Percentiles rank a stretch among this genome's conserved stretches.
Evolutionary conservation across 2,797 vertebrate genomes (phyloP).

Genomic region (Atherinosoma microstoma): DNA sequence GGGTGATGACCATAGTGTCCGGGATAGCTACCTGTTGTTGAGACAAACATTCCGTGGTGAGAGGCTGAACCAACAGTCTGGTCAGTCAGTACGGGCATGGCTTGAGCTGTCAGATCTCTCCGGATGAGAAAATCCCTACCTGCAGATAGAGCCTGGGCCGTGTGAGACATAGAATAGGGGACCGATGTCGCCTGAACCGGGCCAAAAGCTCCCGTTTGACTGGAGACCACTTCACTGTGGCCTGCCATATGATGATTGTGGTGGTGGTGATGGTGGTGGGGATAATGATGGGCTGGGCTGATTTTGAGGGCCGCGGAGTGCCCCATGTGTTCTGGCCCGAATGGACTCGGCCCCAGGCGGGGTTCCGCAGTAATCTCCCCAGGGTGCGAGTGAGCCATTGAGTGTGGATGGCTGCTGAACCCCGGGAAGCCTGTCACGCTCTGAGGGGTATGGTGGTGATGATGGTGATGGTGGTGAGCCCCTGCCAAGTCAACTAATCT

Average conservation of each 20-base stretch:
- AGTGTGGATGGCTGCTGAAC: slow-evolving; percentile 90
- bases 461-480: slow-evolving; percentile 89
- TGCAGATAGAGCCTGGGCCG: slow-evolving; percentile 88
- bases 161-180: slow-evolving; percentile 88
- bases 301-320: slow-evolving; percentile 93
- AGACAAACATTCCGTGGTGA: slow-evolving; percentile 98
- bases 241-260: slow-evolving; percentile 93
- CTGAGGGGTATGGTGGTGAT: slow-evolving; percentile 91
- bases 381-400: slow-evolving; percentile 89
- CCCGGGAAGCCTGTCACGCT: slow-evolving; percentile 93
- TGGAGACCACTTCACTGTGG: slow-evolving; percentile 92
- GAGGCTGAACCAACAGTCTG: slow-evolving; percentile 88
- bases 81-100: slow-evolving; percentile 90
- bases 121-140: slow-evolving; percentile 91
- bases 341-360: slow-evolving; percentile 90
- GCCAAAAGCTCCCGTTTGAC: slow-evolving; percentile 92
- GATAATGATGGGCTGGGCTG: slow-evolving; percentile 92
- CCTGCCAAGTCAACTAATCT: slow-evolving; percentile 93
- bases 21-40: slow-evolving; percentile 99
- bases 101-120: slow-evolving; percentile 91
- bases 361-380: slow-evolving; percentile 90
- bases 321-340: slow-evolving; percentile 93
- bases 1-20: slow-evolving; percentile 93
- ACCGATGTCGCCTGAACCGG: slow-evolving; percentile 87
- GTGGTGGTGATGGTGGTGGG: slow-evolving; percentile 90